Percentiles rank a stretch among this genome's conserved stretches.
Evolutionary conservation across 2,113 vertebrate species (phyloP).

Genomic region (Scatophagus argus): DNA sequence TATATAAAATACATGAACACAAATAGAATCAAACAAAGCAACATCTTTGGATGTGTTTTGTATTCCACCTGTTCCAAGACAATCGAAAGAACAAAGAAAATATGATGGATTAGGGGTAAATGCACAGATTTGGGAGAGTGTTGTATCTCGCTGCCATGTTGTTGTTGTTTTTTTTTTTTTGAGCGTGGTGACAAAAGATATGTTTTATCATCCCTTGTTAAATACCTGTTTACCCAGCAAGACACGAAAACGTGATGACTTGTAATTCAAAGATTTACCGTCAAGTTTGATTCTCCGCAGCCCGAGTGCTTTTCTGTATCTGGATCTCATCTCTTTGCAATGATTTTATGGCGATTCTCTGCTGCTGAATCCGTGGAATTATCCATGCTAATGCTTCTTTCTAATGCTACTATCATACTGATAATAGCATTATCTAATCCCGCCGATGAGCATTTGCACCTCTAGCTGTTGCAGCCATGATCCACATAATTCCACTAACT

Average conservation of each 20-base stretch:
- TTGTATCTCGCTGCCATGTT: conserved; percentile 9
- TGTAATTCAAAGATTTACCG: conserved; percentile 78
- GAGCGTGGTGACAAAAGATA: not conserved
- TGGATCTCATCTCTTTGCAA: conserved; percentile 79
- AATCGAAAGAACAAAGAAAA: not conserved
- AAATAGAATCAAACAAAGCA: not conserved
- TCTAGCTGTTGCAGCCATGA: conserved; percentile 75
- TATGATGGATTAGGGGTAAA: conserved; percentile 20
- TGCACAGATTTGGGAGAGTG: not conserved
- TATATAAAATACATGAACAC: conserved; percentile 5
- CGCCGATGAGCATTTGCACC: conserved; percentile 77
- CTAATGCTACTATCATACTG: conserved; percentile 82
- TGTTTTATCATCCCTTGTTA: conserved; percentile 62
- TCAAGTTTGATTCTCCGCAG: conserved; percentile 64
- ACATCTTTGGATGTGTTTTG: not conserved
- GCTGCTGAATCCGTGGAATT: conserved; percentile 79
- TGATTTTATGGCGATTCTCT: conserved; percentile 83
- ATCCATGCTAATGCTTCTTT: conserved; percentile 84
- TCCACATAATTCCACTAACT: conserved; percentile 85
- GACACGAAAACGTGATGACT: conserved; percentile 59
- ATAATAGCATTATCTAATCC: conserved; percentile 87
- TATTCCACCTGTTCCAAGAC: not conserved
- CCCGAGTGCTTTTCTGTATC: conserved; percentile 68
- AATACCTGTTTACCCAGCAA: conserved; percentile 74
- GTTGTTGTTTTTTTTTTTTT: no score